Evolutionary conservation across 2,113 vertebrate species (phyloP).

Genomic region (Emydocephalus ijimae): DNA sequence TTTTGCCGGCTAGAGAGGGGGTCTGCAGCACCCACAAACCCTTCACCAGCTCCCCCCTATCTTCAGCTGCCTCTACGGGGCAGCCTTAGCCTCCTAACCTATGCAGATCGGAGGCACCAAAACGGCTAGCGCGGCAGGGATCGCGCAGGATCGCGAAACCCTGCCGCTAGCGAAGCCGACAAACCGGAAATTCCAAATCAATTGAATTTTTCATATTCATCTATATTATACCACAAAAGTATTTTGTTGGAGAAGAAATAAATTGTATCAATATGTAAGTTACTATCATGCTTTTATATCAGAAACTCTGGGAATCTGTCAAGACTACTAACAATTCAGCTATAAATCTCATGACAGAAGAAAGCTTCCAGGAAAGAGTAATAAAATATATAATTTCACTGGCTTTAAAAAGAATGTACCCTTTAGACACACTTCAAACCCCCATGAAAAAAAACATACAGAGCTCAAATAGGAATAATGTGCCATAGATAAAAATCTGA

Average conservation of each 20-base stretch:
- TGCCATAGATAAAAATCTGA: background rate
- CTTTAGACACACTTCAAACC: background rate
- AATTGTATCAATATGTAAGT: background rate
- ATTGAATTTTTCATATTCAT: background rate
- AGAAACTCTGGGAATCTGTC: background rate
- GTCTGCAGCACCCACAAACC: no score
- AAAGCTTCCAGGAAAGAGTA: background rate
- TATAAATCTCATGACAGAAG: background rate
- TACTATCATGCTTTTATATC: background rate
- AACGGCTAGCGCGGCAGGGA: no score
- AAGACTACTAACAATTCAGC: background rate
- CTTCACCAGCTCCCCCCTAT: no score
- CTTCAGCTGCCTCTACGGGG: no score
- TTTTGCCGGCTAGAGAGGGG: no score
- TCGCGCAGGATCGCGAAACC: no score
- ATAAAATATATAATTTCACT: background rate
- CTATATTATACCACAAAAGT: background rate
- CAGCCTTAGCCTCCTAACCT: no score
- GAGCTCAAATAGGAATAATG: background rate
- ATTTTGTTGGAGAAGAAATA: background rate
- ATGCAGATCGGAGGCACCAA: no score
- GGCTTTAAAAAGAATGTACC: background rate
- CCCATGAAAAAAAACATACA: background rate
- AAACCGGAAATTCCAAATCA: no score
- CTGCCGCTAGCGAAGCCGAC: no score